Base-by-base conservation (phyloP, 2,113 vertebrate species). In the Amblyornis subalaris region DNA sequence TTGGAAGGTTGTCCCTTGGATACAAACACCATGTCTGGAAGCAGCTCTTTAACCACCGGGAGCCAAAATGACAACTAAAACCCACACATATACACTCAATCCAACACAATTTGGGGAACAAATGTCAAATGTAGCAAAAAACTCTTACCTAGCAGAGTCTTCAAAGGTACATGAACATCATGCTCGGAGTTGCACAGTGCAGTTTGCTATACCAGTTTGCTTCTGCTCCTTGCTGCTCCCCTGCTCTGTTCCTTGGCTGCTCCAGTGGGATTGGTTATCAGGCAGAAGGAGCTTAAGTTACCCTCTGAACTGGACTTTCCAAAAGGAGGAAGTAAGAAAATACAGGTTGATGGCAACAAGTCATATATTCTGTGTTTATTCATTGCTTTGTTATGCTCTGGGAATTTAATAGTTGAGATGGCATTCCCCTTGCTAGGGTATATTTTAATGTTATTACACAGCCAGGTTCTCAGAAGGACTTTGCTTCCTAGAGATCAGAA, bases 281-380 rank as follows among this genome's bases (percentile, higher is more conserved):
- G 48, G 62, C 35, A 67, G 44, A 81, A 66, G 31, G 23, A 55
- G 36, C 77, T 97, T 96, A 93, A 94, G 50, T 24, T 90, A 45
- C 74, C 40, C 67, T 85, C 90, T 90, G 75, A 97, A 74, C 71
- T 76, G 81, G 61, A 44, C 69, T 91, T 71, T 76, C 44, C 67
- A 89, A 58, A 80, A 44, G 19, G 80, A 92, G 73, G 79, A 42
- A 69, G 81, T 93, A 95, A 97, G 92, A 84, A 72, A 92, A 94
- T 83, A 90, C 1, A 28, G 71, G 47, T 28, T 65, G 6, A 91
- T 91, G 19, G 64, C 40, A 70, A 26, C 15, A 40, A n/a, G 11
- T 48, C 7, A 7, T 16, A 20, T 85, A 28, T 79, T 77, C 47
- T 38, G 64, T 38, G n/a, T 44, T 88, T 89, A 42, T 70, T 51